Conservation (phyloP, 2,113 vertebrate genomes). For the Eonycteris spelaea region DNA sequence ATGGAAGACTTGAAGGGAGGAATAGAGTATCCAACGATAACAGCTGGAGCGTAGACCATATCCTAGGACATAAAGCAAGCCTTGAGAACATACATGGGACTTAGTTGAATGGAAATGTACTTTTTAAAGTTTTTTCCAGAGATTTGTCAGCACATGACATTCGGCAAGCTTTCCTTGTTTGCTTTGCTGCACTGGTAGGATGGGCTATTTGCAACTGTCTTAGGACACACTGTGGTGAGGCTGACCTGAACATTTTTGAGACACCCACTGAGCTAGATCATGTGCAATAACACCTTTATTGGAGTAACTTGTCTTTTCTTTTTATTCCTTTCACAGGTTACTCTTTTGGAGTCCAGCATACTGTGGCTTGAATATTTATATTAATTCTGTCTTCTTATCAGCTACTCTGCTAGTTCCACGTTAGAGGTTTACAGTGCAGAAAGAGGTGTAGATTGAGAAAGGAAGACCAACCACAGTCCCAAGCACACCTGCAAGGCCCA, state of each 20-base stretch:
- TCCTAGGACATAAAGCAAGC: background rate
- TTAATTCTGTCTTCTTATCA: background rate
- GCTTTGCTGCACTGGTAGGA: background rate
- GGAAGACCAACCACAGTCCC: background rate
- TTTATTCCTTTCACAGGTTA: background rate
- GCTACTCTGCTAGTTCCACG: background rate
- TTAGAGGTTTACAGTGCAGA: background rate
- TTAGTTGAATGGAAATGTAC: background rate
- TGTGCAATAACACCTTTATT: background rate
- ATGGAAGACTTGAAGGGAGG: background rate
- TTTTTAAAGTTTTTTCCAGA: background rate
- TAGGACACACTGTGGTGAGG: background rate
- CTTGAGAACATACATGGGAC: background rate
- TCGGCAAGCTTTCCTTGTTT: background rate
- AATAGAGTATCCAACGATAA: background rate
- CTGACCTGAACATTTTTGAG: background rate
- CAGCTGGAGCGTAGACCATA: background rate
- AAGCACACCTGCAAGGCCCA: background rate
- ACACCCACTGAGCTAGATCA: background rate
- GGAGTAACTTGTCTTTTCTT: background rate
- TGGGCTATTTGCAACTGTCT: background rate
- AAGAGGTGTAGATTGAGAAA: background rate
- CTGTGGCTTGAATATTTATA: background rate
- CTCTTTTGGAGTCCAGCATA: background rate
- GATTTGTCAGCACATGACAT: background rate